Evolutionary conservation across 2,797 vertebrate genomes (phyloP).

Genomic region (Todus mexicanus): DNA sequence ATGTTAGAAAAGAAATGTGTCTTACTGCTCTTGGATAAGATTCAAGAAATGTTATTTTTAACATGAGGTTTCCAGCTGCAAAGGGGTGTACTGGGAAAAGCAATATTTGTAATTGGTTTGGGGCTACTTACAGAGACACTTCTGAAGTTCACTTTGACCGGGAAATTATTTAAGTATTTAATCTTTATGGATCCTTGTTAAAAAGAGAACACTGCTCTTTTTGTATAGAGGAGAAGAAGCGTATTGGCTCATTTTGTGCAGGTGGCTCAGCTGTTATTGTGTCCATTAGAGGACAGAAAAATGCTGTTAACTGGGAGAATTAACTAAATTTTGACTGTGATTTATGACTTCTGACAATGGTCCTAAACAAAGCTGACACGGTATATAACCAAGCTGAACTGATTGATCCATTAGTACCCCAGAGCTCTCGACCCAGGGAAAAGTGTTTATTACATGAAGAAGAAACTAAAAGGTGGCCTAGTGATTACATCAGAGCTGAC

Average conservation of each 20-base stretch:
- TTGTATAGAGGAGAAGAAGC: neutral
- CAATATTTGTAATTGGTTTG: neutral
- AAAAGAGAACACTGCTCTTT: neutral
- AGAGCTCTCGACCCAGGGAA: neutral
- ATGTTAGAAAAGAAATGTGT: neutral
- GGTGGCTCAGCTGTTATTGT: neutral
- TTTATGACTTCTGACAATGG: neutral
- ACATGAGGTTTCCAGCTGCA: neutral
- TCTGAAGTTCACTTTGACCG: neutral
- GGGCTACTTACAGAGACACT: neutral
- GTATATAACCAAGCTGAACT: neutral
- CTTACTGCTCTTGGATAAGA: neutral
- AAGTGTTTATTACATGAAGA: neutral
- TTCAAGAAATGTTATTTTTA: neutral
- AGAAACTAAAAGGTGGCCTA: neutral
- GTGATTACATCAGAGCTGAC: neutral
- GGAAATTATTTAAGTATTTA: neutral
- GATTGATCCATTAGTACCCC: constrained; percentile 17
- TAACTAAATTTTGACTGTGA: constrained; percentile 31
- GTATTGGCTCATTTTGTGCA: neutral
- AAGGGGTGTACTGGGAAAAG: neutral
- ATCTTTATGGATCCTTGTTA: neutral
- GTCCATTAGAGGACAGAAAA: neutral
- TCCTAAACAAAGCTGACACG: neutral
- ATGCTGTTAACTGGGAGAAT: neutral